phyloP scores from a whole-genome alignment of 1,140 invertebrate genomes.

The Nebria ingens region DNA sequence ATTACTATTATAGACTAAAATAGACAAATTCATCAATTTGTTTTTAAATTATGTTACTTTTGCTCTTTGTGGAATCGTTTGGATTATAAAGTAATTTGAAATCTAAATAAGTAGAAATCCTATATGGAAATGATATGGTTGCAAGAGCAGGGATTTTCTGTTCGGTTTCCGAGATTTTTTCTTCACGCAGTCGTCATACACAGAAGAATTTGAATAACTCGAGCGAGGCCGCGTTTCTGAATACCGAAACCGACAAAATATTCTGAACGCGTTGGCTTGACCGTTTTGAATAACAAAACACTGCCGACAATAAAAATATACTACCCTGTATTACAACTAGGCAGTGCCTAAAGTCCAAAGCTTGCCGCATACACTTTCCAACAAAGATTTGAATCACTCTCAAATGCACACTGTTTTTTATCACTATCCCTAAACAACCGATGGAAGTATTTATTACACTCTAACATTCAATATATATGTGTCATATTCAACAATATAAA shows the following conservation, averaged over 20 bases:
- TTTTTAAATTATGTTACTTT: too few relatives aligned
- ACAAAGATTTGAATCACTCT: background rate
- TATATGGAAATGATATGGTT: too few relatives aligned
- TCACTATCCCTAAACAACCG: too few relatives aligned
- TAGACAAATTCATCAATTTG: too few relatives aligned
- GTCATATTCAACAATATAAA: too few relatives aligned
- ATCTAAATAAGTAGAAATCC: too few relatives aligned
- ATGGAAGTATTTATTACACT: too few relatives aligned
- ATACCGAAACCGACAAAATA: slow-evolving; percentile 18
- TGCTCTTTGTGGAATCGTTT: too few relatives aligned
- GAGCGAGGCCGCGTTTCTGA: background rate
- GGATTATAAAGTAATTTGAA: too few relatives aligned
- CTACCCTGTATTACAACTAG: slow-evolving; percentile 21
- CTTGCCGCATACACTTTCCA: background rate
- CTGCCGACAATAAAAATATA: slow-evolving; percentile 23
- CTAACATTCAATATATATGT: too few relatives aligned
- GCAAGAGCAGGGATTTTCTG: background rate
- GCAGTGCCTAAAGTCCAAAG: slow-evolving; percentile 16
- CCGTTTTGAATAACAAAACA: slow-evolving; percentile 24
- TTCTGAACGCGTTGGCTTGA: slow-evolving; percentile 20
- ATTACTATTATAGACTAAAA: too few relatives aligned
- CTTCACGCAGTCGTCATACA: slow-evolving; percentile 7
- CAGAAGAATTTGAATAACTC: slow-evolving; percentile 5
- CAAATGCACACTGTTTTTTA: too few relatives aligned
- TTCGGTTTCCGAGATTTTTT: slow-evolving; percentile 8